phyloP scores from a whole-genome alignment of 1,140 invertebrate species.

The Pentalonia nigronervosa region DNA sequence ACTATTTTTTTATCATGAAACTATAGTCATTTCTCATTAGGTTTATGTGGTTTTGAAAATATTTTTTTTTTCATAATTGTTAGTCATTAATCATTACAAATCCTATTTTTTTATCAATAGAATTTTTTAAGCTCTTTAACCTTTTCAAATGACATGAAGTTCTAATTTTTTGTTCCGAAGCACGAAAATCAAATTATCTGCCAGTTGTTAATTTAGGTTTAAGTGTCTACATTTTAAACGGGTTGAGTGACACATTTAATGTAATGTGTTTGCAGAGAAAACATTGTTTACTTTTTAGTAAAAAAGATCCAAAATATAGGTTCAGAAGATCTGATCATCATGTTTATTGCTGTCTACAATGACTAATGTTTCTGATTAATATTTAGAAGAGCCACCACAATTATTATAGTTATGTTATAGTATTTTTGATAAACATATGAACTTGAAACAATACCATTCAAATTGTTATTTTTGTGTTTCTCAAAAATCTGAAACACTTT shows the following conservation, averaged over 20 bases:
- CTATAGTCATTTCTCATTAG: background rate
- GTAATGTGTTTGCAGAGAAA: too few relatives aligned
- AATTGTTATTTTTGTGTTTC: background rate
- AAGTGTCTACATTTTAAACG: background rate
- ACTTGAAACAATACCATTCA: background rate
- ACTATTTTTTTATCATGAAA: background rate
- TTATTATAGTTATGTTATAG: background rate
- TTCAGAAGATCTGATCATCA: background rate
- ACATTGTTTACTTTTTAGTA: too few relatives aligned
- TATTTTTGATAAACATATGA: background rate
- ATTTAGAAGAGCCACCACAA: background rate
- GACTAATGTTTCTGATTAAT: background rate
- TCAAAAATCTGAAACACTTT: background rate
- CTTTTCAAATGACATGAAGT: background rate
- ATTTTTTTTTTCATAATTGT: background rate
- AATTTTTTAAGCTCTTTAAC: background rate
- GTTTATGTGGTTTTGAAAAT: background rate
- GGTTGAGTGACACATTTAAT: background rate
- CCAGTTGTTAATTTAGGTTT: background rate
- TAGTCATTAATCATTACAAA: background rate
- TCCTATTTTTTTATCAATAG: background rate
- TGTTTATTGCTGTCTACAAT: background rate
- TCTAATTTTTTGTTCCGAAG: background rate
- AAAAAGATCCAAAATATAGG: background rate
- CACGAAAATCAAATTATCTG: background rate